Evolutionary conservation across 2,113 vertebrate genomes (phyloP).

Genomic region (Glaucidium brasilianum): DNA sequence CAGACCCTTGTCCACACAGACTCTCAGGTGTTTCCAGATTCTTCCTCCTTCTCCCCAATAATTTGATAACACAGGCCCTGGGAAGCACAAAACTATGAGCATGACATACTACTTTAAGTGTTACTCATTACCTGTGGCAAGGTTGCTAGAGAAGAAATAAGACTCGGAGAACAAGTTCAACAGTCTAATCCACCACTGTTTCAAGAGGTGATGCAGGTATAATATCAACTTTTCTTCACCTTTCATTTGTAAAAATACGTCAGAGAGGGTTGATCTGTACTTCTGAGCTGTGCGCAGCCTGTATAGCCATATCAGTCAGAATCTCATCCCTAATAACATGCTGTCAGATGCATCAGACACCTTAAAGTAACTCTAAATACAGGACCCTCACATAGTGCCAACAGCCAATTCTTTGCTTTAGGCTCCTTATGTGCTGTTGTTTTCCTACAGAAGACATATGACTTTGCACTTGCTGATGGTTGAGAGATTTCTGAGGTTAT

Average conservation of each 20-base stretch:
- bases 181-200: background rate
- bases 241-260: background rate
- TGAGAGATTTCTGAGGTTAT: background rate
- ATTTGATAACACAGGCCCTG: background rate
- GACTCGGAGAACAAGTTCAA: background rate
- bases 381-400: background rate
- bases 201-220: background rate
- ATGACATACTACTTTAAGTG: background rate
- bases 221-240: background rate
- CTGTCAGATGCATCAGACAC: background rate
- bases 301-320: rapidly evolving
- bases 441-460: background rate
- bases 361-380: background rate
- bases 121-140: background rate
- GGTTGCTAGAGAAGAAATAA: background rate
- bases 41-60: background rate
- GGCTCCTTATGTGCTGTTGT: background rate
- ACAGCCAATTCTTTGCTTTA: background rate
- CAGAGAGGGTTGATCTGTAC: background rate
- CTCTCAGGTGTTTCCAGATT: background rate
- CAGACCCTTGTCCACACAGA: background rate
- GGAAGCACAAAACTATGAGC: background rate
- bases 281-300: background rate
- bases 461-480: background rate
- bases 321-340: background rate